These are phyloP conservation scores for Boulengeromyrus knoepffleri DNA, from an alignment of 2,113 vertebrate species.

Conservation along the genomic window DNA sequence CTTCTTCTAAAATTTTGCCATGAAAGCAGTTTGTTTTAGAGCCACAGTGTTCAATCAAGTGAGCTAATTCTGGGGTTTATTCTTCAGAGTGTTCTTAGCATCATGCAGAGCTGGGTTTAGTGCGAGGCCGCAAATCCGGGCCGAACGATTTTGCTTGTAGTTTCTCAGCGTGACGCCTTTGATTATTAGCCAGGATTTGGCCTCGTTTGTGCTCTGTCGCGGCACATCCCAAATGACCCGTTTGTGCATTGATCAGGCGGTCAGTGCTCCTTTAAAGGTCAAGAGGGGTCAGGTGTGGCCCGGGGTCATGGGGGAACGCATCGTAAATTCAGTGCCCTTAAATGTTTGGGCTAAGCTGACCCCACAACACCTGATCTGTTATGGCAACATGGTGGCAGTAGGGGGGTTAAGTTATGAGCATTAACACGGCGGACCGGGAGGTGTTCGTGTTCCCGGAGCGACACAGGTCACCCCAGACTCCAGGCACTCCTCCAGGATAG, in stretches of 20 bases:
- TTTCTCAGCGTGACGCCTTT: not conserved
- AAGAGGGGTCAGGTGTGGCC: conserved; percentile 8
- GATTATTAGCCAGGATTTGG: conserved; percentile 32
- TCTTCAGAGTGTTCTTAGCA: not conserved
- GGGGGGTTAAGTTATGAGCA: not conserved
- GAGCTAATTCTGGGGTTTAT: not conserved
- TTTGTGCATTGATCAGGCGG: not conserved
- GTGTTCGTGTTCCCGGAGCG: not conserved
- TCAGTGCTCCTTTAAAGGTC: conserved; percentile 2
- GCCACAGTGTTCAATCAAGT: not conserved
- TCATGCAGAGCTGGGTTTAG: not conserved
- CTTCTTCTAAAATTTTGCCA: not conserved
- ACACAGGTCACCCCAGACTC: not conserved
- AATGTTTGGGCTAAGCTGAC: not conserved
- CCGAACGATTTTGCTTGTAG: not conserved
- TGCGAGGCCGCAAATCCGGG: not conserved
- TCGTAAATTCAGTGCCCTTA: not conserved
- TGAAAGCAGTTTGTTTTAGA: not conserved
- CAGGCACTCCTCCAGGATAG: not conserved
- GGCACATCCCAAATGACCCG: not conserved
- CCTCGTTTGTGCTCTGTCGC: not conserved
- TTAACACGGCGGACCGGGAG: not conserved
- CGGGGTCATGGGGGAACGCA: not conserved
- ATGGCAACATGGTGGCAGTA: not conserved
- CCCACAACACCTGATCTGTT: not conserved